These are phyloP conservation scores for Pachydiplax longipennis DNA, from an alignment of 2,888 invertebrate species.

Conservation along the genomic window DNA sequence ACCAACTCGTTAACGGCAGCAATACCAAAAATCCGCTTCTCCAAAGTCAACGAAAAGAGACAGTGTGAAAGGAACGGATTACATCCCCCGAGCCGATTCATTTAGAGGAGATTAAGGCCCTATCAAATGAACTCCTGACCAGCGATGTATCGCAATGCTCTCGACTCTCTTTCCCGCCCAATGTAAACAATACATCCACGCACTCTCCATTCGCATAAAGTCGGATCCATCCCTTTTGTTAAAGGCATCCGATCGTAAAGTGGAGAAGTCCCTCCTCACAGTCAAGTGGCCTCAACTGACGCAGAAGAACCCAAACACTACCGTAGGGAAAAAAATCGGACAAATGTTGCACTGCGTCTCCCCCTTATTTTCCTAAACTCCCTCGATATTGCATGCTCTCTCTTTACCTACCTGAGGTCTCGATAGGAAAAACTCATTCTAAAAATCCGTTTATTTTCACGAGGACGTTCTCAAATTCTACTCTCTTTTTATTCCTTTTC, in stretches of 20 bases:
- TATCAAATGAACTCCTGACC: neutral
- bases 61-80: neutral
- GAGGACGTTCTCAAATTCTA: neutral
- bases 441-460: neutral
- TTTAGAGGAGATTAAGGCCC: conserved; percentile 15
- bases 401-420: neutral
- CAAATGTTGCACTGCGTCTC: neutral
- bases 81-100: neutral
- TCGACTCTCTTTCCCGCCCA: neutral
- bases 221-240: neutral
- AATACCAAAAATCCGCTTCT: neutral
- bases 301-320: conserved; percentile 2
- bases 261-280: conserved; percentile 2
- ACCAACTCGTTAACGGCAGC: no score
- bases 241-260: conserved; percentile 5
- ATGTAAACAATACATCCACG: conserved; percentile 19
- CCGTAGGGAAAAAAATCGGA: neutral
- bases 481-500: neutral
- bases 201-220: neutral
- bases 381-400: neutral
- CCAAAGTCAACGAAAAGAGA: neutral
- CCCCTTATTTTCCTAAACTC: neutral
- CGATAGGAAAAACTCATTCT: neutral
- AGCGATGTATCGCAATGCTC: conserved; percentile 8
- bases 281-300: conserved; percentile 10